Conservation (phyloP, 2,888 invertebrate genomes). For the Volucella zonaria region DNA sequence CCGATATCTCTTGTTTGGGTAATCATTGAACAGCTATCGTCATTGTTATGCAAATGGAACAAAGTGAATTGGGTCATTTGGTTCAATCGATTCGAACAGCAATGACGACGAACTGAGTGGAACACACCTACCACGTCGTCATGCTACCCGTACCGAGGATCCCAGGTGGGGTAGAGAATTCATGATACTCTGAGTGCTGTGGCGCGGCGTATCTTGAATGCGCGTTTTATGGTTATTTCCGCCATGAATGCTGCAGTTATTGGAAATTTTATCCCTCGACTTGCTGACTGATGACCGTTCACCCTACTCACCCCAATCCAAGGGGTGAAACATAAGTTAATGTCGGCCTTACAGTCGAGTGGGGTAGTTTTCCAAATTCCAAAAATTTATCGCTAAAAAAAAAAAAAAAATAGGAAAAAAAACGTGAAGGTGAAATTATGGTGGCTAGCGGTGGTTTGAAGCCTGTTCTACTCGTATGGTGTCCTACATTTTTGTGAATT, state of each 20-base stretch:
- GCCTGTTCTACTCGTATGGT: background rate
- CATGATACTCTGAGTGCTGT: conserved; percentile 11
- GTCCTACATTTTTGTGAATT: conserved; percentile 41
- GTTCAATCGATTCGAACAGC: conserved; percentile 49
- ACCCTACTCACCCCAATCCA: conserved; percentile 21
- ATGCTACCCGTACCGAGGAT: background rate
- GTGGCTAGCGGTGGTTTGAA: conserved; percentile 6
- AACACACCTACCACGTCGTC: conserved; percentile 42
- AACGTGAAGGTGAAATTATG: conserved; percentile 32
- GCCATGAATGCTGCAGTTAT: conserved; percentile 17
- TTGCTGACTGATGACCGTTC: conserved; percentile 8
- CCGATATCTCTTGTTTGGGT: conserved; percentile 60
- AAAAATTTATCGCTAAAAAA: conserved; percentile 43
- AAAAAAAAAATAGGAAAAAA: background rate
- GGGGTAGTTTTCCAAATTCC: conserved; percentile 32
- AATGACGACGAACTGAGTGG: background rate
- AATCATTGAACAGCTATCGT: conserved; percentile 67
- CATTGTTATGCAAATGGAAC: conserved; percentile 66
- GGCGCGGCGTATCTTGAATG: conserved; percentile 41
- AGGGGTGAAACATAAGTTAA: conserved; percentile 25
- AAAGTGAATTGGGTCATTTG: conserved; percentile 62
- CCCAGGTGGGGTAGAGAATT: conserved; percentile 15
- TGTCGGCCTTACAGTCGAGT: background rate
- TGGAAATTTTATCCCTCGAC: background rate
- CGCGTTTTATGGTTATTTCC: conserved; percentile 58